Base-by-base conservation (phyloP, 2,113 vertebrate genomes). In the Nycticebus coucang region DNA sequence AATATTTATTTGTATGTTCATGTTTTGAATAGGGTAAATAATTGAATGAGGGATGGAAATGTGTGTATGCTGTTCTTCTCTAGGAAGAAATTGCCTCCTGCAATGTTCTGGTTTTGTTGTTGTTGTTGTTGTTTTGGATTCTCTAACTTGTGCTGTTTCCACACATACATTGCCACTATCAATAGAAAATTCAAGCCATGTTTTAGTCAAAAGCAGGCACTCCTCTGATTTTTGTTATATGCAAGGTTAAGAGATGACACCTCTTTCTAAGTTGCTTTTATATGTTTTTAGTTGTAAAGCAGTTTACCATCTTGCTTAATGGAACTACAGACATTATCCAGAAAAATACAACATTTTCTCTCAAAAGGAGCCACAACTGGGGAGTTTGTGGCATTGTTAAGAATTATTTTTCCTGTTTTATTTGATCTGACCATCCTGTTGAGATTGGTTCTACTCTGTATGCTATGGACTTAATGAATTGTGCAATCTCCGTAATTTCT, bases 401-500 rank as follows among this genome's bases (percentile, higher is more conserved):
- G 92, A 94, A 59, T 78, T 97, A 95, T 98, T 98, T 95, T 93
- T 92, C 69, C 94, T 74, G 37, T 96, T 77, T 75, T 55, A 69
- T 97, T 82, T 93, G 91, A 69, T 93, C 68, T 71, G 64, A 66
- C 94, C 60, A 74, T 96, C 96, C 89, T 96, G 59, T 88, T 86
- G 89, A 18, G 50, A 75, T 64, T 10, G 92, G 41, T 96, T 95
- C 93, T 87, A 87, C 60, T 85, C 72, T 87, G 2, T 79, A 57
- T 64, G 26, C 28, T 85, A 28, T 94, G 80, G 57, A 71, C 60
- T 66, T 90, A 41, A 81, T 92, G 45, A 80, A 82, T 96, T 96
- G 91, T 91, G 82, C 95, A 97, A 95, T 97, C 96, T 77, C 69
- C 97, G 80, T 97, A 21, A 87, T 85, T 98, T 89, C 77, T 97